Conservation (phyloP, 2,888 invertebrate species). For the Criorhina ranunculi region DNA sequence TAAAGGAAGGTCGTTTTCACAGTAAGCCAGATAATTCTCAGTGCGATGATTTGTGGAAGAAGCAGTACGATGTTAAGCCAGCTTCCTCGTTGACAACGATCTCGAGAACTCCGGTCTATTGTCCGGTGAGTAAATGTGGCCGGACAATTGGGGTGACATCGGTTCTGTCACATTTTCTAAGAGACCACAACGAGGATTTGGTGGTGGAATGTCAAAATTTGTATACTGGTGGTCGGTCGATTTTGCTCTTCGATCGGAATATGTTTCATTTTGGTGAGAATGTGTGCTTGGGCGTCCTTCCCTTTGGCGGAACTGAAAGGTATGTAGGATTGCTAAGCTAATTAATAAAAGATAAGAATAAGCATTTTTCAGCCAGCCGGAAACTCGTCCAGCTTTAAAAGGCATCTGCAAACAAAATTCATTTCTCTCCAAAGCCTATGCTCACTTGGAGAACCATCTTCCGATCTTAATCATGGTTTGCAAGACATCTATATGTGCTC, state of each 20-base stretch:
- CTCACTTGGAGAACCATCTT: conserved; percentile 78
- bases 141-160: conserved; percentile 79
- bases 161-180: conserved; percentile 79
- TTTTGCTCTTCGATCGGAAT: conserved; percentile 78
- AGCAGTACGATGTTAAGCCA: conserved; percentile 43
- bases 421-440: conserved; percentile 79
- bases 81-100: conserved; percentile 77
- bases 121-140: conserved; percentile 79
- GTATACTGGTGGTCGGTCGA: conserved; percentile 76
- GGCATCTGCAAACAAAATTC: conserved; percentile 80
- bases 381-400: conserved; percentile 77
- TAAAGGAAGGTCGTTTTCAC: conserved; percentile 55
- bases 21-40: conserved; percentile 21
- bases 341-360: not conserved
- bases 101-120: conserved; percentile 79
- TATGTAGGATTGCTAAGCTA: conserved; percentile 21
- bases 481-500: conserved; percentile 78
- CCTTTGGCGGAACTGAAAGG: conserved; percentile 78
- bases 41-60: conserved; percentile 69
- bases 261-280: conserved; percentile 78
- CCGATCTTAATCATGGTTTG: conserved; percentile 80
- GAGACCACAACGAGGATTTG: conserved; percentile 79
- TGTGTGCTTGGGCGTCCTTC: conserved; percentile 79
- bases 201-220: conserved; percentile 79
- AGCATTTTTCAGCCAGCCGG: conserved; percentile 4